Evolutionary conservation across 2,888 invertebrate genomes (phyloP).

Genomic region (Drosophila yooni): DNA sequence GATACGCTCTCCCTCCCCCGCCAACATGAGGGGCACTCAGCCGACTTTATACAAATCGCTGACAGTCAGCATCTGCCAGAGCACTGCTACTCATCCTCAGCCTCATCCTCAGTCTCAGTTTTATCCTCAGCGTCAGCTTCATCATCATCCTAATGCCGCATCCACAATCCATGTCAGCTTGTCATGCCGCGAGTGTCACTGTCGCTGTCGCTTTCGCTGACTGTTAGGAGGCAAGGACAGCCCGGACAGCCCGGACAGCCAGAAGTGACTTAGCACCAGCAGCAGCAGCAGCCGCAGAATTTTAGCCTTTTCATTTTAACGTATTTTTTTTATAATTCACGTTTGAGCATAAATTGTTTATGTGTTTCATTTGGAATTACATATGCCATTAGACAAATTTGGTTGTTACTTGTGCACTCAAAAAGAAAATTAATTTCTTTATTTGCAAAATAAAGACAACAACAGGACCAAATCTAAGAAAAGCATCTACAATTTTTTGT

Average conservation of each 20-base stretch:
- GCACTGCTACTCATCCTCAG: slow-evolving; percentile 20
- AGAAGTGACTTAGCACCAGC: slow-evolving; percentile 10
- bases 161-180: slow-evolving; percentile 52
- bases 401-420: background rate
- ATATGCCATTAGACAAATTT: slow-evolving; percentile 42
- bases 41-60: slow-evolving; percentile 73
- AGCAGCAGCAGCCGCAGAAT: slow-evolving; percentile 15
- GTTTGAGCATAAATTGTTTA: slow-evolving; percentile 71
- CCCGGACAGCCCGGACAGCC: slow-evolving; percentile 10
- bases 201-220: slow-evolving; percentile 26
- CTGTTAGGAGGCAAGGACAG: slow-evolving; percentile 17
- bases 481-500: background rate
- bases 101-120: slow-evolving; percentile 7
- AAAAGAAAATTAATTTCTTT: background rate
- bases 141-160: slow-evolving; percentile 29
- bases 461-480: background rate
- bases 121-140: slow-evolving; percentile 19
- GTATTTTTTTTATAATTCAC: slow-evolving; percentile 63
- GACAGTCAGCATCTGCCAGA: slow-evolving; percentile 30
- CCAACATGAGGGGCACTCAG: background rate
- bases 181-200: slow-evolving; percentile 60
- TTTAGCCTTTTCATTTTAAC: slow-evolving; percentile 68
- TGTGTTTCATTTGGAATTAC: slow-evolving; percentile 66
- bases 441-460: background rate
- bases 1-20: slow-evolving; percentile 4